Evolutionary conservation across 1,140 invertebrate genomes (phyloP).

Genomic region (Scylla paramamosain): DNA sequence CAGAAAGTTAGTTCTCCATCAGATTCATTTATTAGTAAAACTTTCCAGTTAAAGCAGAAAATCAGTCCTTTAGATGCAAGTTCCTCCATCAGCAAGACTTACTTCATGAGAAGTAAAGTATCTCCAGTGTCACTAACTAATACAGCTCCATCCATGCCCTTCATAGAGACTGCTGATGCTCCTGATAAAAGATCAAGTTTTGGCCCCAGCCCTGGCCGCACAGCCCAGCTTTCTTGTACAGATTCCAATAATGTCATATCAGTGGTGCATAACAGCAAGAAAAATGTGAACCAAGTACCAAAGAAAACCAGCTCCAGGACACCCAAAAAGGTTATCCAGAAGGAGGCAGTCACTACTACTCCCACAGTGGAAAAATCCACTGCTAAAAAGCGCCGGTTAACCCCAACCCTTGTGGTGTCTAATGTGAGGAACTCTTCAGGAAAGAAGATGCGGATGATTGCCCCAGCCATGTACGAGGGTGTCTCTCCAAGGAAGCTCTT

Average conservation of each 20-base stretch:
- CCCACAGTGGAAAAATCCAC: neutral
- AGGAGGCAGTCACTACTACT: neutral
- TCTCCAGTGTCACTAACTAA: neutral
- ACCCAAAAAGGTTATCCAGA: neutral
- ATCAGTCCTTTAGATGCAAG: neutral
- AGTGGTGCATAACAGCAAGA: neutral
- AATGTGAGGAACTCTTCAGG: neutral
- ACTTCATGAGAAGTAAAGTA: neutral
- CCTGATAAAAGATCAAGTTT: neutral
- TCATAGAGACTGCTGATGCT: neutral
- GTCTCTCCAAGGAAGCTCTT: neutral
- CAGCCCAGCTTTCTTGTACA: slow-evolving; percentile 12
- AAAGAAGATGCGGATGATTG: slow-evolving; percentile 29
- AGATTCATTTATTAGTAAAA: neutral
- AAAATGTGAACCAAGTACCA: neutral
- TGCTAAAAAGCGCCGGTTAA: slow-evolving; percentile 34
- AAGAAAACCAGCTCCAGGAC: neutral
- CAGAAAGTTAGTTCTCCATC: neutral
- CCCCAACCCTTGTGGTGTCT: neutral
- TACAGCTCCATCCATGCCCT: neutral
- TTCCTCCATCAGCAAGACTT: neutral
- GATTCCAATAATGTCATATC: slow-evolving; percentile 22
- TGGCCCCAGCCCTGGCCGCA: neutral
- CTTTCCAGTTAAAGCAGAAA: neutral
- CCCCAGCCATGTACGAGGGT: slow-evolving; percentile 34